Evolutionary conservation across 2,888 invertebrate genomes (phyloP), one percentile per base, ranked within the genome.

Genomic region (Melanotus villosus): DNA sequence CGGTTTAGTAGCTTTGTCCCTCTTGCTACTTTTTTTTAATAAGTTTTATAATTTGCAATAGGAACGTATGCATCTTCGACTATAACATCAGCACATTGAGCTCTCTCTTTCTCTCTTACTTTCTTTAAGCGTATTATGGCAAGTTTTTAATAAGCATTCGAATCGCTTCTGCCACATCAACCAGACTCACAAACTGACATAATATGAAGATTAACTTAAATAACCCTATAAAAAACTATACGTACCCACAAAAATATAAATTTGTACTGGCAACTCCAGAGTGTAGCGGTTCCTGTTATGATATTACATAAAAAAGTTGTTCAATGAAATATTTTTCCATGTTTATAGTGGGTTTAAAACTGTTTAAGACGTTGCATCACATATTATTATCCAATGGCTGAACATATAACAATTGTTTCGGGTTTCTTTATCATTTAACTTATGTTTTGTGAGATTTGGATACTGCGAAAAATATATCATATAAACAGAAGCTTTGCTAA

Each of bases 151-250:
- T 32, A 5, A 12, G 36, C 36, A 2, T 38, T 38, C 12, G 5
- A 41, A 14, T 18, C 14, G 41, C 5, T 41, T 9, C 14, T 2
- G 41, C 5, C 12, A 34, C 12, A 4, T 26, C n/a, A 47, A 65
- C 73, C 75, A 75, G 74, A 75, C 73, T 74, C 75, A 75, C 74
- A 75, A 75, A 74, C 74, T 65, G 54, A 72, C 21, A 57, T 32
- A 5, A 12, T 41, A 6, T 16, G 36, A 21, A 54, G 68, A 58
- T 62, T 64, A 64, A 54, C 23, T 60, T 47, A 68, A 60, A 68
- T 69, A 70, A 56, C 70, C 73, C 71, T 72, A 70, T 68, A 71
- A 74, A 71, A 72, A 68, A 66, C 71, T 71, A 77, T 77, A 77
- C 77, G 74, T 77, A 77, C 77, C 77, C 74, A 71, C 65, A 66